phyloP scores from a whole-genome alignment of 2,797 vertebrate species.

The Danio albolineatus region DNA sequence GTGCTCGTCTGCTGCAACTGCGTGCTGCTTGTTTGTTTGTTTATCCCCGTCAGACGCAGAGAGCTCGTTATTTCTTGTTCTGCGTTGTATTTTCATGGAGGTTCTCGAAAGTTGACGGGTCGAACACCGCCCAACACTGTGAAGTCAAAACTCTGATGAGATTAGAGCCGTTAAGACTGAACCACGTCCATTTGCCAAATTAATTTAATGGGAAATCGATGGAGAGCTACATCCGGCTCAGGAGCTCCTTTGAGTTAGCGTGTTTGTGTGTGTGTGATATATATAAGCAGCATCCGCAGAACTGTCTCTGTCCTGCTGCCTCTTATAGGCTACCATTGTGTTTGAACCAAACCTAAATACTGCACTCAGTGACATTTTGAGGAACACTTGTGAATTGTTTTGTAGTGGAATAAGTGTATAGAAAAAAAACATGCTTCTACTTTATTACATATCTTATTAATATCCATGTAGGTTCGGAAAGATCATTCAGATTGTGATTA shows the following conservation, averaged over 20 bases:
- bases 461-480: too few relatives aligned
- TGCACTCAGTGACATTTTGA: neutral
- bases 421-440: too few relatives aligned
- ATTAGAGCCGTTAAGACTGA: conserved; percentile 19
- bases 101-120: conserved; percentile 29
- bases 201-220: conserved; percentile 45
- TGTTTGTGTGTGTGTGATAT: conserved; percentile 5
- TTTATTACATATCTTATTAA: too few relatives aligned
- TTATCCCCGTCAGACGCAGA: neutral
- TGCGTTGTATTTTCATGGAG: conserved; percentile 4
- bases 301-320: conserved; percentile 6
- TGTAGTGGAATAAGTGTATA: too few relatives aligned
- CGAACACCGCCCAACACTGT: conserved; percentile 9
- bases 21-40: neutral
- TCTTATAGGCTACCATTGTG: neutral
- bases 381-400: neutral
- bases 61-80: conserved; percentile 1
- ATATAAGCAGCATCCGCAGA: conserved; percentile 29
- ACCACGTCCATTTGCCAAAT: conserved; percentile 44
- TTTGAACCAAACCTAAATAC: neutral
- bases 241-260: conserved; percentile 4
- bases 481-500: too few relatives aligned
- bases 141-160: conserved; percentile 20
- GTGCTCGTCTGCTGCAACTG: neutral
- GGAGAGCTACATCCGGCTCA: conserved; percentile 23